A percentile compares a stretch with the other conserved stretches of the same genome.
Conservation (phyloP, 2,888 invertebrate genomes). For the Lepidochrysops patricia region DNA sequence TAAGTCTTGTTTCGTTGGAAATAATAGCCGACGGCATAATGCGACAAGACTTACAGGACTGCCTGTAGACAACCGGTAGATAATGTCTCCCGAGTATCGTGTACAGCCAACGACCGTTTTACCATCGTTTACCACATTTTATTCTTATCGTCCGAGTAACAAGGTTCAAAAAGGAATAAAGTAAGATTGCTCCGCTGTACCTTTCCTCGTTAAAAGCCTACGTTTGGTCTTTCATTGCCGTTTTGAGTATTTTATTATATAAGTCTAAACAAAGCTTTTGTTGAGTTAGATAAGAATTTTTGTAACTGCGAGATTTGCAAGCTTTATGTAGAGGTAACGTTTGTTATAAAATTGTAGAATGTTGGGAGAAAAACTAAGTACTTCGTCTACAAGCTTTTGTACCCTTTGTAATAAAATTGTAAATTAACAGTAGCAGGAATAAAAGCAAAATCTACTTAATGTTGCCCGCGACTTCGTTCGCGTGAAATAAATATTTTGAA, state of each 20-base stretch:
- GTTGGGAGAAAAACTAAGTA: neutral
- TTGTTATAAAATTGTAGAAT: neutral
- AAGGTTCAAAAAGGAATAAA: neutral
- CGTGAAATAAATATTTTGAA: no score
- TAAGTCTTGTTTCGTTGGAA: neutral
- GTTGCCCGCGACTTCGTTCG: no score
- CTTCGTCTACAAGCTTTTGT: no score
- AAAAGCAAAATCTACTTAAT: no score
- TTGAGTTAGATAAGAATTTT: neutral
- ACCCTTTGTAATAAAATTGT: no score
- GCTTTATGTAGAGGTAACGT: neutral
- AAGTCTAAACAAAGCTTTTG: neutral
- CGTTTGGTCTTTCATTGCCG: neutral
- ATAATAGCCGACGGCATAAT: slow-evolving; percentile 26
- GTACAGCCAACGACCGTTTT: slow-evolving; percentile 34
- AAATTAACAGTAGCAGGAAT: no score
- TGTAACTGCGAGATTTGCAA: neutral
- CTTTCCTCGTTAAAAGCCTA: neutral
- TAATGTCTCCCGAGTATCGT: slow-evolving; percentile 43
- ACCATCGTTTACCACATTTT: neutral
- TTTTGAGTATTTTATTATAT: neutral
- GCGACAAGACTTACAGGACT: neutral
- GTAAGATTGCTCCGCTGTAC: neutral
- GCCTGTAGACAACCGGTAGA: slow-evolving; percentile 16
- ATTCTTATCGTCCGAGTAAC: neutral